These are phyloP conservation scores for Spilosoma lubricipeda DNA, from an alignment of 2,888 invertebrate species.

Conservation along the genomic window DNA sequence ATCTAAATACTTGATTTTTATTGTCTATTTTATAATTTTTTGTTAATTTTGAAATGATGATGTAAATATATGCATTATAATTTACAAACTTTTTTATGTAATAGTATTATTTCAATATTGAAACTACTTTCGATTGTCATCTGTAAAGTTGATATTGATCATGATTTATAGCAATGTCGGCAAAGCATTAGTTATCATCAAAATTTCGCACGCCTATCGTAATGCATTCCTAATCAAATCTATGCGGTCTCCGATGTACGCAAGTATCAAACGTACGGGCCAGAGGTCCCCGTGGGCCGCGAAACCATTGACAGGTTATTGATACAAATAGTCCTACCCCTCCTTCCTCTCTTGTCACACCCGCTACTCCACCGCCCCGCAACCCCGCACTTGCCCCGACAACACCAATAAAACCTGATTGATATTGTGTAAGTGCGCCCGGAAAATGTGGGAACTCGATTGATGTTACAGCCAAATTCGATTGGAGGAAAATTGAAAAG, in stretches of 20 bases:
- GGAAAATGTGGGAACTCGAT: constrained; percentile 87
- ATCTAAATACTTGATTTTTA: too few relatives aligned
- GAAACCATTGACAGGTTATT: constrained; percentile 87
- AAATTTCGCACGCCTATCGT: constrained; percentile 72
- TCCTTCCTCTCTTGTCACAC: constrained; percentile 62
- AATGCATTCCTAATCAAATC: constrained; percentile 82
- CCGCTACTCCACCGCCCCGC: constrained; percentile 58
- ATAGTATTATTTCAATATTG: not conserved
- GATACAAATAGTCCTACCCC: constrained; percentile 83
- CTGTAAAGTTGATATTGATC: not conserved
- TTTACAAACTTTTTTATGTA: too few relatives aligned
- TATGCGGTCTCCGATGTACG: constrained; percentile 71
- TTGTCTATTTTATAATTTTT: too few relatives aligned
- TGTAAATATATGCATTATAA: too few relatives aligned
- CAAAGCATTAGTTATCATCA: constrained; percentile 26
- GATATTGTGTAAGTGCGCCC: constrained; percentile 86
- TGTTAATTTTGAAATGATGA: too few relatives aligned
- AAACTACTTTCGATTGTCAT: not conserved
- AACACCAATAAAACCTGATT: constrained; percentile 87
- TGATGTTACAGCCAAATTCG: constrained; percentile 86
- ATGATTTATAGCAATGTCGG: constrained; percentile 7
- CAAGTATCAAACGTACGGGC: constrained; percentile 74
- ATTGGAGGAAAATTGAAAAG: constrained; percentile 86
- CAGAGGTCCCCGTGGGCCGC: constrained; percentile 77
- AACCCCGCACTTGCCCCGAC: constrained; percentile 70